Base-by-base conservation (phyloP, 1,140 invertebrate species). In the Papilio machaon region DNA sequence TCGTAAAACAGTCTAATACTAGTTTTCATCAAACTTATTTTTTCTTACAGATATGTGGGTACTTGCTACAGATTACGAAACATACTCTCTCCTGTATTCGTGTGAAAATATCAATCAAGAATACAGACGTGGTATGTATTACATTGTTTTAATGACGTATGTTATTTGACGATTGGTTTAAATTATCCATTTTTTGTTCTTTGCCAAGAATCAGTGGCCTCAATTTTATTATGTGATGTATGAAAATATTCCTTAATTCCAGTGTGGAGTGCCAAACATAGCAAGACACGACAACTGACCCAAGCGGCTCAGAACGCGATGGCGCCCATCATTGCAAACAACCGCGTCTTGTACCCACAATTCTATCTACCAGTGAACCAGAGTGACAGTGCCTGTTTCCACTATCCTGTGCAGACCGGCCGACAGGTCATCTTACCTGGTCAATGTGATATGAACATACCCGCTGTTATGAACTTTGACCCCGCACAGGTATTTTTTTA, bases 221-320 rank as follows among this genome's bases (percentile, higher is more conserved):
- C 17, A 17, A n/a, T 54, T n/a, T 17, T 54, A n/a, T 23, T 23
- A 8, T 10, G 15, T 58, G 19, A 11, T 67, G 11, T n/a, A 54
- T n/a, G 17, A 81, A 35, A 77, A 38, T 77, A n/a, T 78, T 52
- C 70, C 13, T 49, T 73, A 58, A 30, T 84, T 84, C 19, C 83
- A 94, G 93, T 94, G 79, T 93, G 93, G 92, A 94, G 93, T 76
- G 90, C 90, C 2, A 92, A 92, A 64, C 88, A 91, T 82, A 93
- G 91, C 81, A 91, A 87, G 75, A 49, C 84, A 2, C 85, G 87
- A 2, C 17, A 49, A 8, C 81, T 93, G 70, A 81, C 86, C 0
- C 38, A 46, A 38, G 83, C 78, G 1, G 90, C 89, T 0, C 84
- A 90, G 70, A 76, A 83, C 2, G 84, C 82, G 3, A 89, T 94